These are phyloP conservation scores for Drosophila nigromelanica DNA, from an alignment of 1,140 invertebrate species.

Conservation along the genomic window DNA sequence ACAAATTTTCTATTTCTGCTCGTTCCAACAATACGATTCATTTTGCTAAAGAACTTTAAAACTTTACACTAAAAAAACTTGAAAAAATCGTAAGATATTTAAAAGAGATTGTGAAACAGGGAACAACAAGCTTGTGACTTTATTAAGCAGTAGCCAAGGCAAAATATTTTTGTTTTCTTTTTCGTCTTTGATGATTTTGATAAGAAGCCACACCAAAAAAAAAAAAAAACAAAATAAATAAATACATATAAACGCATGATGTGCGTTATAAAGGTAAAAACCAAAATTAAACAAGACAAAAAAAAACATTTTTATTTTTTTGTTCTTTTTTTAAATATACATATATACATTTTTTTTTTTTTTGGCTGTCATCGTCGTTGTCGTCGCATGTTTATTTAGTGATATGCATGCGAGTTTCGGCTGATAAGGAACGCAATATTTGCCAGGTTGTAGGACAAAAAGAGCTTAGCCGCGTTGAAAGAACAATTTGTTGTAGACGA, in stretches of 20 bases:
- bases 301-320: slow-evolving; percentile 27
- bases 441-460: slow-evolving; percentile 24
- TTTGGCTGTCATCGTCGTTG: slow-evolving; percentile 20
- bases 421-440: slow-evolving; percentile 52
- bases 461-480: slow-evolving; percentile 26
- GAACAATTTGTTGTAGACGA: slow-evolving; percentile 48
- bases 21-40: too few species aligned
- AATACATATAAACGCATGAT: slow-evolving; percentile 24
- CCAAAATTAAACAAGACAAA: slow-evolving; percentile 18
- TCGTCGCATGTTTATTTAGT: slow-evolving; percentile 46
- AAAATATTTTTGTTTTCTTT: not conserved
- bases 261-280: slow-evolving; percentile 46
- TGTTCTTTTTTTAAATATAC: slow-evolving; percentile 18
- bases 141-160: slow-evolving; percentile 13
- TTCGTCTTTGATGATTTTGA: slow-evolving; percentile 37
- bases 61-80: not conserved
- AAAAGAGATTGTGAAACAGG: not conserved
- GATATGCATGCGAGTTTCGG: slow-evolving; percentile 45
- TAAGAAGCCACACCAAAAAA: slow-evolving; percentile 31
- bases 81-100: not conserved
- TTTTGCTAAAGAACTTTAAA: not conserved
- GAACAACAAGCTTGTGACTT: not conserved
- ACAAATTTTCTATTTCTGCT: too few species aligned
- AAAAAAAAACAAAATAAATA: slow-evolving; percentile 14
- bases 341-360: slow-evolving; percentile 5